Evolutionary conservation across 2,888 invertebrate genomes (phyloP).

Genomic region (Cryptus viduatorius): DNA sequence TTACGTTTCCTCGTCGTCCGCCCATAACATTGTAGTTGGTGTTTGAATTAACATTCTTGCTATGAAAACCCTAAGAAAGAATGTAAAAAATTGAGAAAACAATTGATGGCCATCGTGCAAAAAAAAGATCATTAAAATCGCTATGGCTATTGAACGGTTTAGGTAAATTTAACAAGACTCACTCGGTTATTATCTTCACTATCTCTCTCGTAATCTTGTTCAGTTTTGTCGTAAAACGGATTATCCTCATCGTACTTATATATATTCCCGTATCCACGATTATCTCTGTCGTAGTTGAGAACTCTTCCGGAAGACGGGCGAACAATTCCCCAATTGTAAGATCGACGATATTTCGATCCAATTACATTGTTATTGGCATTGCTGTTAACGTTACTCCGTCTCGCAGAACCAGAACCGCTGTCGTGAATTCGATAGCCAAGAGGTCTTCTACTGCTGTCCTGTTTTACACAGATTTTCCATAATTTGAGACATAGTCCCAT

Average conservation of each 20-base stretch:
- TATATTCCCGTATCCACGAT: not conserved
- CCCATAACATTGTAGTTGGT: constrained; percentile 19
- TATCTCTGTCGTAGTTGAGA: not conserved
- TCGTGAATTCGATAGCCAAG: not conserved
- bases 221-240: not conserved
- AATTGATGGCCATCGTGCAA: not conserved
- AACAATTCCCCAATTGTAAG: not conserved
- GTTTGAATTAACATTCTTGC: constrained; percentile 18
- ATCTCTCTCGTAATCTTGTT: not conserved
- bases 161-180: not conserved
- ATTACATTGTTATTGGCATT: constrained; percentile 32
- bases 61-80: not conserved
- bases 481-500: not conserved
- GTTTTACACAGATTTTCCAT: not conserved
- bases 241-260: not conserved
- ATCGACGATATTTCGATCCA: constrained; percentile 40
- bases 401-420: constrained; percentile 35
- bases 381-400: constrained; percentile 27
- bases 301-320: not conserved
- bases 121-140: not conserved
- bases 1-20: constrained; percentile 31
- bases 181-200: not conserved
- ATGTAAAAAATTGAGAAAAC: not conserved
- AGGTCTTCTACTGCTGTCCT: not conserved
- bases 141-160: not conserved